Evolutionary conservation across 2,888 invertebrate genomes (phyloP), one percentile per base, ranked within the genome.

Genomic region (Micropterix aruncella): DNA sequence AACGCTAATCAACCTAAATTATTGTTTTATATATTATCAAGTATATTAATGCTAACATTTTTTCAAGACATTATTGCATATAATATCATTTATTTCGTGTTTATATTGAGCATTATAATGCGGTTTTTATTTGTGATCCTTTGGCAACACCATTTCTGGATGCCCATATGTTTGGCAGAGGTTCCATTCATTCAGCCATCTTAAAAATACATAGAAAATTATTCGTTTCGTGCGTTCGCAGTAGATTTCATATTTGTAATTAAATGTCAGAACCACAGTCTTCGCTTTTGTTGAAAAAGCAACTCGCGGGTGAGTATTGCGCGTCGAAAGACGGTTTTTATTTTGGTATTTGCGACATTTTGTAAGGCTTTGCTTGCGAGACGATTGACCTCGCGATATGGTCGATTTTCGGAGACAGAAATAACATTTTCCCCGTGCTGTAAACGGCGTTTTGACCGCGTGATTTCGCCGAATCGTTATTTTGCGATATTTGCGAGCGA

Each of bases 231-330:
- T 76, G 73, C 74, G 73, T 71, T 75, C 75, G 74, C 74, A 74
- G 73, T 80, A 77, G 79, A 79, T 77, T 80, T 80, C 76, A 73
- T 75, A 79, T 74, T 79, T 77, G 80, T 79, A 80, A 82, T 84
- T 83, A 83, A n/a, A 90, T 90, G 90, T 88, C 89, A 80, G 89
- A 90, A 79, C 83, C 82, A 80, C 91, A 91, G 83, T 91, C 91
- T 73, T 86, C 91, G 70, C 83, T 92, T 74, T 77, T 92, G 76
- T 79, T 92, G 74, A 83, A 88, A 75, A 92, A 92, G 81, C 92
- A 92, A 77, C 78, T 92, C 76, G 89, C 91, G 82, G 92, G 92
- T 91, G 79, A 74, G 76, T 73, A 49, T 40, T 37, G 50, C 53
- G 52, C 55, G 54, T 54, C 62, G 60, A 63, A 60, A 56, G 58